phyloP scores from a whole-genome alignment of 2,888 invertebrate genomes.

The Druceiella hillmani region DNA sequence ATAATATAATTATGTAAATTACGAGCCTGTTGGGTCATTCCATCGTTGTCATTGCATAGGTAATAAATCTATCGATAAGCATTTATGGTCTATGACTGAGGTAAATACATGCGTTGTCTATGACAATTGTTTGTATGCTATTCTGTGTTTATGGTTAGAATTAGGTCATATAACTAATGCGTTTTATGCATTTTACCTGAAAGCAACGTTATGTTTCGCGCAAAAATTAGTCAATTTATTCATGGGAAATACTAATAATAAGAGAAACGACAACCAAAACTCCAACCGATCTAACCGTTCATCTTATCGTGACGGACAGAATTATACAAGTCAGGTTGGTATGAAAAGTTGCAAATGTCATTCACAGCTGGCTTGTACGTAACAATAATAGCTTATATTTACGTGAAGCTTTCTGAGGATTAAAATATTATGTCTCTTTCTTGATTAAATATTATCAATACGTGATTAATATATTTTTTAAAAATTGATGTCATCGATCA shows the following conservation, averaged over 20 bases:
- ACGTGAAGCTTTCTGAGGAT: no score
- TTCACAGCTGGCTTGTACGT: slow-evolving; percentile 52
- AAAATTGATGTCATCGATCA: neutral
- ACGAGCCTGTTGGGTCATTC: no score
- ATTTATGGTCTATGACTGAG: no score
- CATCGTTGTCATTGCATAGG: no score
- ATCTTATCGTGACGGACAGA: slow-evolving; percentile 40
- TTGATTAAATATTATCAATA: no score
- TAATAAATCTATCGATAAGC: no score
- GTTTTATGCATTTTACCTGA: slow-evolving; percentile 25
- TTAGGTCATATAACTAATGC: slow-evolving; percentile 22
- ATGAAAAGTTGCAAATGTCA: slow-evolving; percentile 51
- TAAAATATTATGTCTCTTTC: no score
- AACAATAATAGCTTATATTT: no score
- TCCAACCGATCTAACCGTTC: slow-evolving; percentile 34
- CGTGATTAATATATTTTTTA: no score
- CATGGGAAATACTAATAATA: slow-evolving; percentile 48
- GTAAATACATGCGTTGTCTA: neutral
- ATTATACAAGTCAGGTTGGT: slow-evolving; percentile 46
- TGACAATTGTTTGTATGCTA: slow-evolving; percentile 5
- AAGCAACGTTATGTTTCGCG: slow-evolving; percentile 14
- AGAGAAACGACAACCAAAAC: slow-evolving; percentile 32
- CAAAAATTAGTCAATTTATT: no score
- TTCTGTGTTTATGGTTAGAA: slow-evolving; percentile 21
- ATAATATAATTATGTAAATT: no score